Base-by-base conservation (phyloP, 2,113 vertebrate genomes). In the Heptranchias perlo region DNA sequence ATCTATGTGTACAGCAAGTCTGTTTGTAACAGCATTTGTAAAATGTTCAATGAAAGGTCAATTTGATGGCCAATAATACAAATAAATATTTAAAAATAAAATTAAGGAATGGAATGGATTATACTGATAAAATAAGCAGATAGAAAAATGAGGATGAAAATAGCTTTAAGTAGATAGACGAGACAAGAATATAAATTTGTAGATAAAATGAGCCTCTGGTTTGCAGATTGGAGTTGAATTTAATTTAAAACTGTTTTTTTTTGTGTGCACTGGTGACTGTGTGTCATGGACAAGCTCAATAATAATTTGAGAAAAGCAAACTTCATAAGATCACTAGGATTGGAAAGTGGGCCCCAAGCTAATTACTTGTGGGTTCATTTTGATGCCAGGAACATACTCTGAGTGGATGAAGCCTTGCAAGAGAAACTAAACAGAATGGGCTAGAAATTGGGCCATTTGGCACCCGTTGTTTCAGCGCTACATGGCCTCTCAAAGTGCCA, bases 21-120 rank as follows among this genome's bases (percentile, higher is more conserved):
- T 62, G 11, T 44, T 82, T 82, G 87, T 7, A 61, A 35, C 87
- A 61, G 52, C 14, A 61, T 92, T 92, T 92, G 89, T 62, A n/a
- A 92, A 18, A 92, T 21, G 18, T 39, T 92, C 58, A 21, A 92
- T 35, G 1, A 61, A n/a, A 14, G 76, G 76, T 78, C 76, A 21
- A 44, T 44, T 44, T 82, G 78, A 21, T 16, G 7, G 58, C 4
- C 39, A 31, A 61, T n/a, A n/a, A 44, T 62, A 92, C 35, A 62
- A 92, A 92, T 39, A 92, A 92, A 62, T 92, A 92, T 14, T 92
- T 82, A n/a, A 62, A 62, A 92, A 92, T 92, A 62, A 92, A 62
- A 62, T 62, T 62, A 2, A 39, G 89, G 54, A 61, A 92, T 18
- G 18, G 14, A 64, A 39, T 0, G 8, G 89, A 44, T 92, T 92